A percentile compares a stretch with the other conserved stretches of the same genome.
Evolutionary conservation across 2,797 vertebrate species (phyloP).

Genomic region (Chrosomus eos): DNA sequence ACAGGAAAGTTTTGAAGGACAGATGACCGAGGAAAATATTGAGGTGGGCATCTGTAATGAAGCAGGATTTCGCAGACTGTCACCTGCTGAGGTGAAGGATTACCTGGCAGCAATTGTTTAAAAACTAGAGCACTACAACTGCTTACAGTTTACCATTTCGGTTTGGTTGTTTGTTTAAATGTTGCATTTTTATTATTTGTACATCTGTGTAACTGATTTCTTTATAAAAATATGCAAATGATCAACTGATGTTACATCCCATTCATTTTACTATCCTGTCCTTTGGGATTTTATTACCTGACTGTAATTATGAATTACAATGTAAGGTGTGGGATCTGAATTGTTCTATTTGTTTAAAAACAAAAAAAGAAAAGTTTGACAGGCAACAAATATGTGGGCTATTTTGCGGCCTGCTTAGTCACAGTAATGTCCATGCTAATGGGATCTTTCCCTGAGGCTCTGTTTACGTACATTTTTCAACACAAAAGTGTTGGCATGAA

Average conservation of each 20-base stretch:
- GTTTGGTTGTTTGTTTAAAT: conserved; percentile 27
- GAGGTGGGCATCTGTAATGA: conserved; percentile 99
- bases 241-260: conserved; percentile 18
- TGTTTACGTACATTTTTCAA: conserved; percentile 12
- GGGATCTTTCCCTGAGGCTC: not conserved
- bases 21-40: conserved; percentile 99
- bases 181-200: conserved; percentile 48
- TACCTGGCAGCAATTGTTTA: conserved; percentile 97
- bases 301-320: not conserved
- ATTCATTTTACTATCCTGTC: not conserved
- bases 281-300: not conserved
- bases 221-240: conserved; percentile 45
- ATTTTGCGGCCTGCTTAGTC: not conserved
- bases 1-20: conserved; percentile 98
- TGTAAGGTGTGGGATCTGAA: not conserved
- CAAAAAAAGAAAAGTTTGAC: not conserved
- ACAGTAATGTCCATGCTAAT: not conserved
- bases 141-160: conserved; percentile 5
- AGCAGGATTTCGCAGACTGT: conserved; percentile 94
- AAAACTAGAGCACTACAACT: conserved; percentile 39
- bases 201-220: conserved; percentile 27
- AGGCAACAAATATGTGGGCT: not conserved
- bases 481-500: not conserved
- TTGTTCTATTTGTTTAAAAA: not conserved
- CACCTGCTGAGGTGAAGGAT: conserved; percentile 97